Percentiles rank a stretch among this genome's conserved stretches.
Conservation (phyloP, 1,140 invertebrate genomes). For the Drosophila prosaltans region DNA sequence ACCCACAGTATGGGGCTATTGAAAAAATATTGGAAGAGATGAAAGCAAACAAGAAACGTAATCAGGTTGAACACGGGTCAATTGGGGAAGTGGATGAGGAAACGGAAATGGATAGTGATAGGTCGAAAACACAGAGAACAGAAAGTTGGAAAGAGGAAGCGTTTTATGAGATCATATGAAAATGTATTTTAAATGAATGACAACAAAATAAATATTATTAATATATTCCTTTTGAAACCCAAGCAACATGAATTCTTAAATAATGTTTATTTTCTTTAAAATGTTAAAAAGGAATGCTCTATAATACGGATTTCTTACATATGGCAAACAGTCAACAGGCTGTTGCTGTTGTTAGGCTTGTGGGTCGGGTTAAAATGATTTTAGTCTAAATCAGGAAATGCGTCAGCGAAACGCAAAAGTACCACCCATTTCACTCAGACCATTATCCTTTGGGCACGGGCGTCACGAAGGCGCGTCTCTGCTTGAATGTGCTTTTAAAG, state of each 20-base stretch:
- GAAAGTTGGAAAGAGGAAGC: slow-evolving; percentile 6
- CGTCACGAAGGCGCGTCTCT: slow-evolving; percentile 33
- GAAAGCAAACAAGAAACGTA: slow-evolving; percentile 64
- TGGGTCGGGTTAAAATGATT: slow-evolving; percentile 23
- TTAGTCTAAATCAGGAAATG: slow-evolving; percentile 18
- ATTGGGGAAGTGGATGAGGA: slow-evolving; percentile 35
- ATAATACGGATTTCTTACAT: neutral
- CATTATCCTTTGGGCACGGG: slow-evolving; percentile 22
- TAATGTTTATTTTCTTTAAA: too few species aligned
- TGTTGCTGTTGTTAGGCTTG: slow-evolving; percentile 14
- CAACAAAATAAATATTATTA: neutral
- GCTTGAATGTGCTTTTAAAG: slow-evolving; percentile 59
- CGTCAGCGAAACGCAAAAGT: slow-evolving; percentile 39
- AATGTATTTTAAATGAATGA: slow-evolving; percentile 4
- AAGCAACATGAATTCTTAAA: too few species aligned
- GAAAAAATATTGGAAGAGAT: slow-evolving; percentile 22
- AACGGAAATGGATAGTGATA: slow-evolving; percentile 34
- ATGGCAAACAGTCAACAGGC: slow-evolving; percentile 42
- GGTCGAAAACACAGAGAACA: slow-evolving; percentile 7
- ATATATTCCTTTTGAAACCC: too few species aligned
- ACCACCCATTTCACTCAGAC: slow-evolving; percentile 1
- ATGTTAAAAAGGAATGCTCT: too few species aligned
- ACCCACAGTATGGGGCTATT: slow-evolving; percentile 90
- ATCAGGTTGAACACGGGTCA: slow-evolving; percentile 48
- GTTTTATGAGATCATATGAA: slow-evolving; percentile 14